Evolutionary conservation across 2,797 vertebrate species (phyloP), one percentile per base, ranked within the genome.

Genomic region (Fratercula arctica): DNA sequence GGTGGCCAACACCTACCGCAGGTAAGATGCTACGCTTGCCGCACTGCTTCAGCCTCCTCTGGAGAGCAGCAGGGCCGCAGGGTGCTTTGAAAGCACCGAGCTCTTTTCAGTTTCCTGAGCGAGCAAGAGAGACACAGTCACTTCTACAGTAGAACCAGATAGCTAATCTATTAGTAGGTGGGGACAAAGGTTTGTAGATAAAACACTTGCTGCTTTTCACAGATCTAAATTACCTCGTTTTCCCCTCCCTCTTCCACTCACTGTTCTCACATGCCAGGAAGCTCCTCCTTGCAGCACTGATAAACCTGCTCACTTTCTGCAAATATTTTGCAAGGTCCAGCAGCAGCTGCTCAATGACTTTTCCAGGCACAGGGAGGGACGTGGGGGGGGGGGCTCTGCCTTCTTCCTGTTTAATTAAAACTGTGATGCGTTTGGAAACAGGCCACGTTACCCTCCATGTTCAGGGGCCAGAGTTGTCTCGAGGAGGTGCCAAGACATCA

Each of bases 1-100:
- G 98, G 98, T 98, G 74, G 96, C 98, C 96, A 98, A 99, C 54
- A 88, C 39, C 25, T 99, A 99, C 74, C 83, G 68, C 94, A 99
- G 99, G 99, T 99, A 98, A 97, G 97, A 19, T 80, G 64, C 89
- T 93, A 35, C 5, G 2, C 11, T 76, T 63, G 19, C n/a, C 57
- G 29, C 11, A 28, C 17, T 28, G 59, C 39, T 31, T 63, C 70
- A 56, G 21, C 46, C 43, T 74, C 31, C 39, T 80, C 21, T 0
- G 0, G 51, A 53, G 28, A 68, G 43, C 3, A 1, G 45, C 13
- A 41, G 69, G 29, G 33, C 53, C 10, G 0, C n/a, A 19, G 67
- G 18, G 11, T 18, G 23, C 53, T 90, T 60, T 13, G 2, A 91
- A 88, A 57, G 4, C 53, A 77, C 29, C 0, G 1, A 35, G 41